Conservation (phyloP, 1,140 invertebrate genomes). For the Adoxophyes honmai region DNA sequence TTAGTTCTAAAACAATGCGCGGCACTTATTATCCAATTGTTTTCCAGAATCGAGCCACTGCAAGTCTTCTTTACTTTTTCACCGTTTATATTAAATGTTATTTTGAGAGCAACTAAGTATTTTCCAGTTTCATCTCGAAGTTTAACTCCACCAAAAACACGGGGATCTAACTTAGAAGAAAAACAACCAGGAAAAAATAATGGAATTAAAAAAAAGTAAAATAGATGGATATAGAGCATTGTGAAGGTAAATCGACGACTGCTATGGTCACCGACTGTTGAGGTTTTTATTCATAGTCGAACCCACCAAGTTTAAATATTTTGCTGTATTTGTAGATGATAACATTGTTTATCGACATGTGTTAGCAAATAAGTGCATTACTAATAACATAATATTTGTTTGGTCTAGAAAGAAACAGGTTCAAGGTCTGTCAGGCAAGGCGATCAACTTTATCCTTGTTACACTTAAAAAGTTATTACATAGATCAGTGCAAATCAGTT, state of each 20-base stretch:
- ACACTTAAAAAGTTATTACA: too few species aligned
- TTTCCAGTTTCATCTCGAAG: not conserved
- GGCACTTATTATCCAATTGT: conserved; percentile 5
- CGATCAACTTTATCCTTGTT: too few species aligned
- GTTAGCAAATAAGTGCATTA: too few species aligned
- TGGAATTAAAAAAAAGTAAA: not conserved
- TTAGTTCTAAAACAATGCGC: conserved; percentile 5
- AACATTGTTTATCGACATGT: too few species aligned
- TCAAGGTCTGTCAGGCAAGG: too few species aligned
- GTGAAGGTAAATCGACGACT: not conserved
- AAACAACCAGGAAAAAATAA: not conserved
- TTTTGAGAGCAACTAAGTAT: not conserved
- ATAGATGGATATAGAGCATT: not conserved
- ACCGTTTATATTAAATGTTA: not conserved
- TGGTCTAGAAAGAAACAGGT: too few species aligned
- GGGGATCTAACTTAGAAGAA: not conserved
- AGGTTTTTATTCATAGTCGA: too few species aligned
- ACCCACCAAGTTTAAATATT: too few species aligned
- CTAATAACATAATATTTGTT: too few species aligned
- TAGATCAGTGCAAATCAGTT: too few species aligned
- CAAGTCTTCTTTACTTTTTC: not conserved
- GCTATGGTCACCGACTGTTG: too few species aligned
- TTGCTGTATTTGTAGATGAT: too few species aligned
- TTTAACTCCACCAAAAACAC: not conserved
- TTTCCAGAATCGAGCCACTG: not conserved